Evolutionary conservation across 2,888 invertebrate genomes (phyloP).

Genomic region (Netelia virgata): DNA sequence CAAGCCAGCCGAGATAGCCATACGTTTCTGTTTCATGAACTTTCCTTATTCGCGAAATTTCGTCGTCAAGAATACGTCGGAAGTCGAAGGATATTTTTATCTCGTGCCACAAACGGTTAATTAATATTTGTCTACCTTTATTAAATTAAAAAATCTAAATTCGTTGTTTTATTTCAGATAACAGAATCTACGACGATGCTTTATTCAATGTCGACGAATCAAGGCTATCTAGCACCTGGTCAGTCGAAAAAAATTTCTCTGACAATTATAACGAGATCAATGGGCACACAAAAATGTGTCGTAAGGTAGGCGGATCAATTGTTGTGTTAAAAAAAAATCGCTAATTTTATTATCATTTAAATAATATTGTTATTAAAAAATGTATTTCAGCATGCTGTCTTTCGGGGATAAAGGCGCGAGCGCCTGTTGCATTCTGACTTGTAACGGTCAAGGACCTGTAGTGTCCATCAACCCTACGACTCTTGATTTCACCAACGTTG

Average conservation of each 20-base stretch:
- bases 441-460: conserved; percentile 89
- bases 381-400: conserved; percentile 77
- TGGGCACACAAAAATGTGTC: conserved; percentile 85
- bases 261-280: conserved; percentile 84
- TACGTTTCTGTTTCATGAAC: conserved; percentile 88
- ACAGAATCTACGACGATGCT: conserved; percentile 67
- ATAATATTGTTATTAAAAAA: conserved; percentile 18
- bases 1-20: conserved; percentile 86
- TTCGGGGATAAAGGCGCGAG: conserved; percentile 84
- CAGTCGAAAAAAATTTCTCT: conserved; percentile 84
- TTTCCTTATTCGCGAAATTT: conserved; percentile 86
- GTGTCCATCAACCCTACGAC: conserved; percentile 87
- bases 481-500: conserved; percentile 89
- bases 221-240: conserved; percentile 84
- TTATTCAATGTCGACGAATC: conserved; percentile 76
- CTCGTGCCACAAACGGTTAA: conserved; percentile 83
- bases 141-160: background rate
- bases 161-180: conserved; percentile 67
- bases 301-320: conserved; percentile 69
- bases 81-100: conserved; percentile 86
- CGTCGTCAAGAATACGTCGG: conserved; percentile 84
- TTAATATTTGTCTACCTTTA: background rate
- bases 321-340: background rate
- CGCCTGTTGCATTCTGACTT: conserved; percentile 85
- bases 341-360: too few relatives aligned